phyloP scores from a whole-genome alignment of 1,140 invertebrate genomes.

The Sipha flava region DNA sequence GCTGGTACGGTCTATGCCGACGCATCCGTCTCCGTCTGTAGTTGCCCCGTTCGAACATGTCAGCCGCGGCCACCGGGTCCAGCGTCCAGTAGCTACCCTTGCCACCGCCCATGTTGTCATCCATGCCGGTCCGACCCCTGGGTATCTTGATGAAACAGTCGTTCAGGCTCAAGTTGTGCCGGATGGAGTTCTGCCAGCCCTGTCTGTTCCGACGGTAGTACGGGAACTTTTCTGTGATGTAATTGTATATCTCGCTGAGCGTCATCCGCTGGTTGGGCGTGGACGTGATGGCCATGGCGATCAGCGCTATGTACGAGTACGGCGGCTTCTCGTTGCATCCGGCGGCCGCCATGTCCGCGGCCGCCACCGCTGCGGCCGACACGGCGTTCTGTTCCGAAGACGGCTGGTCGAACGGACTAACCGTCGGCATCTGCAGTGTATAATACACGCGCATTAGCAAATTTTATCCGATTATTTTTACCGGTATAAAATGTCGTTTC shows the following conservation, averaged over 20 bases:
- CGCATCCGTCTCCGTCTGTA: slow-evolving; percentile 39
- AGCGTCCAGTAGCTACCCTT: slow-evolving; percentile 98
- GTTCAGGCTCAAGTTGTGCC: slow-evolving; percentile 95
- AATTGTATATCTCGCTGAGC: slow-evolving; percentile 92
- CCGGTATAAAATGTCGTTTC: too few relatives aligned
- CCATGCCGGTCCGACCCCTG: slow-evolving; percentile 47
- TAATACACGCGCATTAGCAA: too few relatives aligned
- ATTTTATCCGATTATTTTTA: too few relatives aligned
- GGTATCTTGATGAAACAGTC: slow-evolving; percentile 98
- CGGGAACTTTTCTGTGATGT: slow-evolving; percentile 93
- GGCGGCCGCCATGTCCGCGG: not conserved
- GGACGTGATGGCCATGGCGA: slow-evolving; percentile 96
- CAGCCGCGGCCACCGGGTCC: slow-evolving; percentile 84
- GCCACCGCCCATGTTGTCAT: slow-evolving; percentile 78
- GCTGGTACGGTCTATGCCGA: slow-evolving; percentile 27
- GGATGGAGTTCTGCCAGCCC: slow-evolving; percentile 90
- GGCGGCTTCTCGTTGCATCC: slow-evolving; percentile 77
- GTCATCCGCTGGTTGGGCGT: slow-evolving; percentile 89
- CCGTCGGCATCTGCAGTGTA: not conserved
- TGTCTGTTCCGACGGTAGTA: slow-evolving; percentile 97
- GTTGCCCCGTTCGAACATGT: slow-evolving; percentile 95
- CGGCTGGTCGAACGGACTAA: not conserved
- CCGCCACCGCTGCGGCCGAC: not conserved
- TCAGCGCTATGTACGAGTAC: slow-evolving; percentile 95
- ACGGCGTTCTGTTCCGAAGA: not conserved